Evolutionary conservation across 2,888 invertebrate genomes (phyloP).

Genomic region (Neoscelio sp.): DNA sequence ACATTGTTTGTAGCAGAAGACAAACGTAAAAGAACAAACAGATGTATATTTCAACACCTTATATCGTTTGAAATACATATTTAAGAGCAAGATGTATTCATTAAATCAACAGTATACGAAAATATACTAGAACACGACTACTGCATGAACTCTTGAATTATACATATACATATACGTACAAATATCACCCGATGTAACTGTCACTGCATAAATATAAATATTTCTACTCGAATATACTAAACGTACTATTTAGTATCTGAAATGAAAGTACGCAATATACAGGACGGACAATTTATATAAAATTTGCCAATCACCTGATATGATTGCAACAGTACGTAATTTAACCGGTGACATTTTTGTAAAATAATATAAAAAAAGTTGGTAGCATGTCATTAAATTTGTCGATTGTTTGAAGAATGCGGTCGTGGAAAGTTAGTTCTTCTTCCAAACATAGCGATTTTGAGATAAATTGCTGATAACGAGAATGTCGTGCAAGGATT

Average conservation of each 20-base stretch:
- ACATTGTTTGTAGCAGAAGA: conserved; percentile 23
- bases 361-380: too few relatives aligned
- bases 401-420: conserved; percentile 31
- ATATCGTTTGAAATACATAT: conserved; percentile 42
- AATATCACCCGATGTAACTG: conserved; percentile 30
- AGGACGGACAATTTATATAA: too few relatives aligned
- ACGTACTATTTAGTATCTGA: too few relatives aligned
- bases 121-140: conserved; percentile 38
- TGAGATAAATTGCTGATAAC: conserved; percentile 60
- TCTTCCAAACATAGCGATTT: conserved; percentile 33
- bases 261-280: too few relatives aligned
- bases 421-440: conserved; percentile 14
- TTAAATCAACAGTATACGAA: conserved; percentile 34
- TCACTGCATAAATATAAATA: conserved; percentile 36
- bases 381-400: conserved; percentile 37
- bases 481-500: conserved; percentile 46
- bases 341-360: too few relatives aligned
- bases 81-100: conserved; percentile 42
- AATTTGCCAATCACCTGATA: too few relatives aligned
- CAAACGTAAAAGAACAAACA: conserved; percentile 34
- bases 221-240: conserved; percentile 19
- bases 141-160: conserved; percentile 40
- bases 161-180: conserved; percentile 33
- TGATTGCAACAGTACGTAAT: too few relatives aligned
- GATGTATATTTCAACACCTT: conserved; percentile 56